Percentiles rank a stretch among this genome's conserved stretches.
Evolutionary conservation across 2,797 vertebrate genomes (phyloP).

Genomic region (Carapus acus): DNA sequence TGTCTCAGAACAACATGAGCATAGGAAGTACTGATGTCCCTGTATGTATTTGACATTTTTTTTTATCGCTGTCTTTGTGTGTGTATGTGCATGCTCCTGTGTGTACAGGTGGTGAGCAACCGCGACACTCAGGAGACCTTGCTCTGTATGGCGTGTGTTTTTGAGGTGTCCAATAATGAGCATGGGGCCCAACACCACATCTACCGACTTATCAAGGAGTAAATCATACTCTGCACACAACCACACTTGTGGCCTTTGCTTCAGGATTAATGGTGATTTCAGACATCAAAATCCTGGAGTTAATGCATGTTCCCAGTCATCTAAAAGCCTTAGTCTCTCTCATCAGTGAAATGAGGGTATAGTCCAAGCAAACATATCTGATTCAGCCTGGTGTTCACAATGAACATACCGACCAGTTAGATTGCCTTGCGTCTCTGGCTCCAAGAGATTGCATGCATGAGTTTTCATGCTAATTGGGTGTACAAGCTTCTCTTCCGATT

Average conservation of each 20-base stretch:
- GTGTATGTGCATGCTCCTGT: conserved; percentile 21
- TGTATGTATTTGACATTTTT: too few relatives aligned
- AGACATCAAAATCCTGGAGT: conserved; percentile 26
- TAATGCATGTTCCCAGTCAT: conserved; percentile 18
- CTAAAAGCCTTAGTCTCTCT: conserved; percentile 13
- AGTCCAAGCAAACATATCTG: conserved; percentile 27
- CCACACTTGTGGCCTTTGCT: conserved; percentile 45
- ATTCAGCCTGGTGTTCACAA: conserved; percentile 24
- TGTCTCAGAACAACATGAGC: too few relatives aligned
- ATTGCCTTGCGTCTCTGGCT: neutral
- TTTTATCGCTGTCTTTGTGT: neutral
- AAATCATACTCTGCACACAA: conserved; percentile 51
- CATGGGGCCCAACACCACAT: conserved; percentile 99
- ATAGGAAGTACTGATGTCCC: too few relatives aligned
- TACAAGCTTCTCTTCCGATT: neutral
- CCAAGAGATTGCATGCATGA: conserved; percentile 19
- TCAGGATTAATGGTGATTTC: conserved; percentile 30
- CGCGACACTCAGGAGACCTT: conserved; percentile 98
- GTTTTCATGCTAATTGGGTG: conserved; percentile 28
- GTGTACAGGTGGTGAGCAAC: conserved; percentile 91
- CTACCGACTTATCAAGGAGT: conserved; percentile 98
- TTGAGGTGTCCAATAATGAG: conserved; percentile 98
- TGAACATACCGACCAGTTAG: conserved; percentile 32
- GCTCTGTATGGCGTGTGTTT: conserved; percentile 98
- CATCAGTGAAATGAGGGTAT: conserved; percentile 20